Conservation (phyloP, 2,888 invertebrate species). For the Campopleginae sp. region DNA sequence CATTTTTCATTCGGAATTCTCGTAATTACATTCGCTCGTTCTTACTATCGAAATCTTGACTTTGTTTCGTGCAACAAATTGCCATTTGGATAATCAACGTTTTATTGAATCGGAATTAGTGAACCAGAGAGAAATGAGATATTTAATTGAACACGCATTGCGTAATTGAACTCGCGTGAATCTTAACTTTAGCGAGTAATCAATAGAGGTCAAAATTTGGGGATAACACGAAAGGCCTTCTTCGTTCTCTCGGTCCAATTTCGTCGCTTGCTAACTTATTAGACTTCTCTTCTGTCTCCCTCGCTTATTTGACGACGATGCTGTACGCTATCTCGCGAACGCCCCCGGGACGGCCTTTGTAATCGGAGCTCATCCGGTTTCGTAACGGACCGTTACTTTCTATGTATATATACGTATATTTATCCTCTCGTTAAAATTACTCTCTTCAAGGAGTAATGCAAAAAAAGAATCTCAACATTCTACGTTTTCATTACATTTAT, state of each 20-base stretch:
- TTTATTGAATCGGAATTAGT: neutral
- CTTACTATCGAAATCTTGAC: neutral
- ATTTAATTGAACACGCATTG: slow-evolving; percentile 34
- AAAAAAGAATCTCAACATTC: slow-evolving; percentile 22
- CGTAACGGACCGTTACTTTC: slow-evolving; percentile 40
- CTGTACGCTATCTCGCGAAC: slow-evolving; percentile 53
- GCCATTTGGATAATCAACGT: neutral
- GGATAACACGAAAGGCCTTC: slow-evolving; percentile 51
- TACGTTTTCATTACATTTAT: slow-evolving; percentile 40
- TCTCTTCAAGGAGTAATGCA: slow-evolving; percentile 7
- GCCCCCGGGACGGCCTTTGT: slow-evolving; percentile 61
- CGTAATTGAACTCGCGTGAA: slow-evolving; percentile 39
- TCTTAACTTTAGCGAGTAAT: slow-evolving; percentile 18
- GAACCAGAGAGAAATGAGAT: neutral
- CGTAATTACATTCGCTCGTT: neutral
- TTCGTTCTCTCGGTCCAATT: slow-evolving; percentile 24
- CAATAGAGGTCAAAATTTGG: slow-evolving; percentile 59
- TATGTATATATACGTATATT: neutral
- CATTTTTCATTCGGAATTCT: neutral
- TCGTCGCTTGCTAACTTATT: slow-evolving; percentile 14
- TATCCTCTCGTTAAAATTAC: slow-evolving; percentile 31
- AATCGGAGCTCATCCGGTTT: slow-evolving; percentile 63
- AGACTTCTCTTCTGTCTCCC: slow-evolving; percentile 15
- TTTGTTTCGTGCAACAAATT: slow-evolving; percentile 2
- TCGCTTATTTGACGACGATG: slow-evolving; percentile 33